Evolutionary conservation across 2,113 vertebrate genomes (phyloP), one percentile per base, ranked within the genome.

Genomic region (Alethe castanea): DNA sequence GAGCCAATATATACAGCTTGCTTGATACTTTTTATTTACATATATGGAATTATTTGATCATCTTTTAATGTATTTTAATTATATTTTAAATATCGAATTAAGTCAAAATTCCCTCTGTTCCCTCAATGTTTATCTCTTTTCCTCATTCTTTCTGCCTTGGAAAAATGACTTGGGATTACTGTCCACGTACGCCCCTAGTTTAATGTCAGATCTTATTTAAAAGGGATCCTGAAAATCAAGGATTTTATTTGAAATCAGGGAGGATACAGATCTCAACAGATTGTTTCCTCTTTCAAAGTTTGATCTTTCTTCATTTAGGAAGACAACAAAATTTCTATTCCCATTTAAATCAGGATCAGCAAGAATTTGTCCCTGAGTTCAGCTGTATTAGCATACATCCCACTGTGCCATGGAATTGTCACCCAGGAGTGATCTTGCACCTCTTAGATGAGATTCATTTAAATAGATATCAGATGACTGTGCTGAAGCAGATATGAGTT

Each of bases 401-500:
- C 38, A 88, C 67, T 66, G 61, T 70, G 71, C 4, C 3, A 71
- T 81, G 64, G 80, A 95, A 78, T 70, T 81, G 35, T 76, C 74
- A 93, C 38, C 80, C 64, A 47, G 94, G 47, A 96, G 26, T 76
- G 67, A 84, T 94, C 50, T 92, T 93, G 54, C 57, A 88, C 88
- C 47, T 76, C 57, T 76, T 48, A 87, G 66, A 93, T 25, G 17
- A 91, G 81, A 94, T 92, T 96, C 45, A 93, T 93, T 96, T 94
- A 81, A 95, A 96, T 44, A 81, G 53, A 50, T 94, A 96, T 95
- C 92, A 95, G 66, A 91, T 86, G 70, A 86, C 78, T 91, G 78
- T 93, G 78, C 60, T 90, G 88, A 93, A 95, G 71, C 28, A 95
- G 87, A 89, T 91, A 91, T 19, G 52, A 95, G 64, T 79, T 88